Evolutionary conservation across 2,797 vertebrate species (phyloP), one percentile per base, ranked within the genome.

Genomic region (Cyclura pinguis): DNA sequence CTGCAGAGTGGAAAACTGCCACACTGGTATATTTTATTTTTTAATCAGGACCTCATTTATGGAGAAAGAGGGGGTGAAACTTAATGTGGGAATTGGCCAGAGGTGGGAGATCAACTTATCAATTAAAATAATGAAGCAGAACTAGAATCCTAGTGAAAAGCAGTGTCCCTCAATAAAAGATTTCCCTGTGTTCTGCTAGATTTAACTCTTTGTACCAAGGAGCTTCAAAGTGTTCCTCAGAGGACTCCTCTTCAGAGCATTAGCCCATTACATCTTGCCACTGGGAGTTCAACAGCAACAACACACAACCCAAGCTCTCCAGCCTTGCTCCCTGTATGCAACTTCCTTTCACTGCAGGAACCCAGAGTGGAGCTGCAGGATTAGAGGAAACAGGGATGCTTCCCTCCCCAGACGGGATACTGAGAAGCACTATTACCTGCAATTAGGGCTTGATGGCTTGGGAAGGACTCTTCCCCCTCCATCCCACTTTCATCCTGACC

Each of bases 401-500:
- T 87, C 93, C 91, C 94, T 94, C 92, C 94, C 92, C 84, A 85
- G 0, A 5, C 91, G 88, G 84, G 91, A 95, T 3, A 84, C 77
- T 69, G 90, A 96, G 89, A 93, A 88, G 95, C 95, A 95, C 95
- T 95, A 96, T 95, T 96, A 96, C 95, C 96, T 96, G 96, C 97
- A 97, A 97, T 96, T 96, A 97, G 95, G 96, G 95, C 96, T 96
- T 97, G 96, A 97, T 96, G 96, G 97, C 94, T 96, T 89, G 91
- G 94, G 94, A 95, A 96, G 95, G 95, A 96, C 95, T 96, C 95
- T 94, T 96, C 95, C 89, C 93, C 96, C 96, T 94, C 96, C 96
- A 77, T 92, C 96, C 96, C 94, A 96, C 96, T 97, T 97, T 97
- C 94, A 97, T 97, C 96, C 96, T 96, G 96, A 95, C 94, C 95